Base-by-base conservation (phyloP, 1,140 invertebrate genomes). In the Nasonia longicornis region DNA sequence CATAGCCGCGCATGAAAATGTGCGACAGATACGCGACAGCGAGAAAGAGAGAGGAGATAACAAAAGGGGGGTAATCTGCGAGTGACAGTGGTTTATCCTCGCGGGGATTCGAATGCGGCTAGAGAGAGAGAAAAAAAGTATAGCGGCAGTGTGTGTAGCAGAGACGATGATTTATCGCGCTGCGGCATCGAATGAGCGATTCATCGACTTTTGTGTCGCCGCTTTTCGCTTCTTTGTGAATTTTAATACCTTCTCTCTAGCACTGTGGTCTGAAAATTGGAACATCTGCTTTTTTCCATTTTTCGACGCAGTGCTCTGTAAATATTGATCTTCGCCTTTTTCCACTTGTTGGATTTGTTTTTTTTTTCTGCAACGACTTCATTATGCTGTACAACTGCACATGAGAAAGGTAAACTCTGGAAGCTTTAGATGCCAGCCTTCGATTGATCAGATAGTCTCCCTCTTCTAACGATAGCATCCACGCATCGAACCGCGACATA, bases 1-100 rank as follows among this genome's bases (percentile, higher is more conserved):
- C 89, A 90, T 86, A 83, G 63, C 12, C n/a, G 31, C 31, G 31
- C 31, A 76, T 77, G 31, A 12, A 76, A 48, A 81, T 77, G 73
- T 42, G 48, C 74, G 29, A 73, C 80, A 66, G 38, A 74, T 52
- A 82, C 22, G 45, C 4, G 3, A 58, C 8, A 69, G 26, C 8
- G 42, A 48, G 63, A 73, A n/a, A 71, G 14, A 77, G 26, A 81
- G 20, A 67, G 1, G 11, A 69, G 77, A 81, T 81, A 52, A 77
- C 48, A 84, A 82, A 77, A 63, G 81, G 79, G 69, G 35, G 67
- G 31, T 82, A 82, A 82, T 80, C 73, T 83, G 78, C 78, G 52
- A 80, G 70, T 80, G 77, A 72, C 78, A 77, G 77, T 79, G 67
- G 66, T 77, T 77, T 79, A 79, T 79, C 71, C 81, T 82, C 77